Evolutionary conservation across 2,797 vertebrate genomes (phyloP).

Genomic region (Rhinophrynus dorsalis): DNA sequence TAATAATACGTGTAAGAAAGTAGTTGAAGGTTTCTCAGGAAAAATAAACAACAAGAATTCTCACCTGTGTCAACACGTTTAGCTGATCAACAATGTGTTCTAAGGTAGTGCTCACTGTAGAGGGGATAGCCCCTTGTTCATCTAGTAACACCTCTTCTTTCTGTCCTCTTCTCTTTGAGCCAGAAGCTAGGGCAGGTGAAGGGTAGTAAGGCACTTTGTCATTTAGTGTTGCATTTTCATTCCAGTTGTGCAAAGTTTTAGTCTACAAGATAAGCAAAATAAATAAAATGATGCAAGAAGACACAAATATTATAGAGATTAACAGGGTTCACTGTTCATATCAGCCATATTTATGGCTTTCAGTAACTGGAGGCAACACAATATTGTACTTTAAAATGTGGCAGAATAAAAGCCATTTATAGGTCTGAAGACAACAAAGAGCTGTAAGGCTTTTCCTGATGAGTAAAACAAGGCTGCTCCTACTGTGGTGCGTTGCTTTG

Average conservation of each 20-base stretch:
- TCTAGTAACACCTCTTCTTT: constrained; percentile 52
- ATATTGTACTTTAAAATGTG: background rate
- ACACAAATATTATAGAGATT: no score
- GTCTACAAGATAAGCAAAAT: constrained; percentile 4
- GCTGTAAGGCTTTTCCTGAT: no score
- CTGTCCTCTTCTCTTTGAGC: constrained; percentile 54
- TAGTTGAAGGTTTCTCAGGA: no score
- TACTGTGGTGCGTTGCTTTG: no score
- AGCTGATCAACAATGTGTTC: constrained; percentile 84
- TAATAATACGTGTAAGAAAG: background rate
- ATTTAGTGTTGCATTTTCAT: constrained; percentile 42
- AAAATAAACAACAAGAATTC: constrained; percentile 25
- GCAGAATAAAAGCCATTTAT: background rate
- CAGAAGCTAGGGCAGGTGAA: constrained; percentile 35
- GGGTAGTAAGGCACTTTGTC: constrained; percentile 28
- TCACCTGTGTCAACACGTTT: constrained; percentile 85
- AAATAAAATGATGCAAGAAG: background rate
- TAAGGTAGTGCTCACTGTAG: constrained; percentile 71
- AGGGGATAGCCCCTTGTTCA: constrained; percentile 58
- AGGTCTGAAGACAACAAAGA: background rate
- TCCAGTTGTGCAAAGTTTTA: constrained; percentile 24
- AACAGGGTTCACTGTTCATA: no score
- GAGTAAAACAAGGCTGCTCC: no score
- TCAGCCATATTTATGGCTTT: no score
- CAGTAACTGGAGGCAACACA: no score